phyloP scores from a whole-genome alignment of 2,797 vertebrate species.

The Parotocinclus haroldoi region DNA sequence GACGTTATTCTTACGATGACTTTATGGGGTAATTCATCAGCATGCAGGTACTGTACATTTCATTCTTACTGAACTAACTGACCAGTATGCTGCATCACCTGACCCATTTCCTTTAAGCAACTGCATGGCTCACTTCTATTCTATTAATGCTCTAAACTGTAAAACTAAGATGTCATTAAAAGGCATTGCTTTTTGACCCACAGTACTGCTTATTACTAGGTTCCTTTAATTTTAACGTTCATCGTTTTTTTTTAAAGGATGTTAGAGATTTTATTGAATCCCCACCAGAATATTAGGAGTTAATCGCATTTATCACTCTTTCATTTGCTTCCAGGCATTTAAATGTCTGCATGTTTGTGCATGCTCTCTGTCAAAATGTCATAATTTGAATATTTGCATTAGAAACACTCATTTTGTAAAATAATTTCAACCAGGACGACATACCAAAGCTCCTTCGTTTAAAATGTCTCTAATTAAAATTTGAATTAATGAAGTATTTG shows the following conservation, averaged over 20 bases:
- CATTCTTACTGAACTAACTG: slow-evolving; percentile 39
- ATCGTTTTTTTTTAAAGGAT: too few species aligned
- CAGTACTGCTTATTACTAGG: background rate
- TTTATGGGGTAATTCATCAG: slow-evolving; percentile 37
- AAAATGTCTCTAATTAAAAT: too few species aligned
- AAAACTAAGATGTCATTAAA: background rate
- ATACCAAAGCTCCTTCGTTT: too few species aligned
- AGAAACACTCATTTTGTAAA: slow-evolving; percentile 22
- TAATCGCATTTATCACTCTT: background rate
- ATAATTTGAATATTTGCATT: slow-evolving; percentile 29
- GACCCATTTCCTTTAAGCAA: slow-evolving; percentile 26
- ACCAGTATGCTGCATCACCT: slow-evolving; percentile 42
- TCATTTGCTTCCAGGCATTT: slow-evolving; percentile 17
- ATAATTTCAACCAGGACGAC: slow-evolving; percentile 39
- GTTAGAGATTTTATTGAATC: background rate
- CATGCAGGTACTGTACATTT: slow-evolving; percentile 46
- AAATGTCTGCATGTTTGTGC: slow-evolving; percentile 41
- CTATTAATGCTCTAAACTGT: background rate
- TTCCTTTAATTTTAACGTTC: background rate
- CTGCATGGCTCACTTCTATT: slow-evolving; percentile 41
- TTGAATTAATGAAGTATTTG: too few species aligned
- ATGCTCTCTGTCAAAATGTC: slow-evolving; percentile 34
- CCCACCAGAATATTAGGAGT: background rate
- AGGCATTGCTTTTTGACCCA: background rate
- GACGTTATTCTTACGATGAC: slow-evolving; percentile 2